Percentiles rank a stretch among this genome's conserved stretches.
Evolutionary conservation across 2,797 vertebrate species (phyloP).

Genomic region (Sphenopsis melanotis): DNA sequence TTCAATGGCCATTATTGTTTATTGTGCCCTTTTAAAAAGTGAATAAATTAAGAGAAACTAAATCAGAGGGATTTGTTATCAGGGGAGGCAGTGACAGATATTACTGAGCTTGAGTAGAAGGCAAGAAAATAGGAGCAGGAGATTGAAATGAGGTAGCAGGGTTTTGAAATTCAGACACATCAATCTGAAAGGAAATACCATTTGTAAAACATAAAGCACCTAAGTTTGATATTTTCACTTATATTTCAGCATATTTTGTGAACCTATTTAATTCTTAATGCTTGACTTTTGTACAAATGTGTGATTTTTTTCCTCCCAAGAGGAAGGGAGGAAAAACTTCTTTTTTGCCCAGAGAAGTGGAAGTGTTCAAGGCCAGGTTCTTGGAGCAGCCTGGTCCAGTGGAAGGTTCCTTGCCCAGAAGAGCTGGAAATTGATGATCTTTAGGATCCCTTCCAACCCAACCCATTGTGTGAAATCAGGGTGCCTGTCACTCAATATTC

Average conservation of each 20-base stretch:
- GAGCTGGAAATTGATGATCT: neutral
- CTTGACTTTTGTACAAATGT: neutral
- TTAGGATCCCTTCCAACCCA: neutral
- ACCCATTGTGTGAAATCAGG: neutral
- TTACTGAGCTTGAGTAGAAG: neutral
- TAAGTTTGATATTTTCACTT: neutral
- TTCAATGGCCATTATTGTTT: neutral
- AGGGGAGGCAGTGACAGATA: neutral
- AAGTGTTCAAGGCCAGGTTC: neutral
- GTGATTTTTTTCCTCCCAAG: accelerated
- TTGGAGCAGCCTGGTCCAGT: neutral
- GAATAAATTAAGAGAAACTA: neutral
- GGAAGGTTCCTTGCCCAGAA: neutral
- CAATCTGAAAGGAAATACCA: neutral
- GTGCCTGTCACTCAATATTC: neutral
- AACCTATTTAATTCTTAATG: neutral
- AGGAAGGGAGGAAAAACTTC: neutral
- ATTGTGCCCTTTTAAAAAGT: neutral
- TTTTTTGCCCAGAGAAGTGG: neutral
- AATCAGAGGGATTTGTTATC: neutral
- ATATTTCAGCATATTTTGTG: neutral
- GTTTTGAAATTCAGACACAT: neutral
- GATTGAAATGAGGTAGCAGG: neutral
- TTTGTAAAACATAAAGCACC: neutral
- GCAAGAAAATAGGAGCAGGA: neutral